Evolutionary conservation across 1,140 invertebrate species (phyloP).

Genomic region (Saxidomus purpurata): DNA sequence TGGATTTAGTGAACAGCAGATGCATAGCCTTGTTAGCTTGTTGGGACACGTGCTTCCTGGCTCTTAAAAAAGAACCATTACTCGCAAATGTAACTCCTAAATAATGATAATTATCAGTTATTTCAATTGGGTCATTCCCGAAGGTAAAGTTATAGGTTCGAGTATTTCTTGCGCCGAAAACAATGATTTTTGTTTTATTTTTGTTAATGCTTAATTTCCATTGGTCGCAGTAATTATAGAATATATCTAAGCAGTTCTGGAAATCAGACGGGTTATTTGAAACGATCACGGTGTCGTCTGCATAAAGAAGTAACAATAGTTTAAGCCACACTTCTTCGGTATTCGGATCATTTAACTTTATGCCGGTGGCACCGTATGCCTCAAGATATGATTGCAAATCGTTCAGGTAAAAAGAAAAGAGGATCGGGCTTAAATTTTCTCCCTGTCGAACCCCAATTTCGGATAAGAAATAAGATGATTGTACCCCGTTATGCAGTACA

Average conservation of each 20-base stretch:
- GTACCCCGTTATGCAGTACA: slow-evolving; percentile 23
- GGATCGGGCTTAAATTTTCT: slow-evolving; percentile 29
- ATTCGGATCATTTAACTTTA: neutral
- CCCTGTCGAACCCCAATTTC: slow-evolving; percentile 53
- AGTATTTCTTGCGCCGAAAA: slow-evolving; percentile 32
- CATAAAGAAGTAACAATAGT: slow-evolving; percentile 51
- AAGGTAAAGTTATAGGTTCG: slow-evolving; percentile 22
- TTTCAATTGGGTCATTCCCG: slow-evolving; percentile 8
- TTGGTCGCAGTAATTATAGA: slow-evolving; percentile 43
- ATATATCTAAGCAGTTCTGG: slow-evolving; percentile 30
- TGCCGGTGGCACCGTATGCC: neutral
- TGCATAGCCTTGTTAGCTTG: slow-evolving; percentile 44
- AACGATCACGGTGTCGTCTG: slow-evolving; percentile 51
- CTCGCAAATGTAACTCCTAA: slow-evolving; percentile 30
- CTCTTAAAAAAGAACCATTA: slow-evolving; percentile 17
- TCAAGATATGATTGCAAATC: slow-evolving; percentile 5
- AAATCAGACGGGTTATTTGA: slow-evolving; percentile 4
- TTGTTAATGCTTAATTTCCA: slow-evolving; percentile 60
- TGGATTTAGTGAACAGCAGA: slow-evolving; percentile 19
- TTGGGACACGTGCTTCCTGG: slow-evolving; percentile 5
- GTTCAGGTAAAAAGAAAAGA: slow-evolving; percentile 29
- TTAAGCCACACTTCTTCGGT: slow-evolving; percentile 11
- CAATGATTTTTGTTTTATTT: slow-evolving; percentile 54
- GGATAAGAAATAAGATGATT: slow-evolving; percentile 29
- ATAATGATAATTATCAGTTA: slow-evolving; percentile 43